Base-by-base conservation (phyloP, 2,797 vertebrate species). In the Karalla daura region DNA sequence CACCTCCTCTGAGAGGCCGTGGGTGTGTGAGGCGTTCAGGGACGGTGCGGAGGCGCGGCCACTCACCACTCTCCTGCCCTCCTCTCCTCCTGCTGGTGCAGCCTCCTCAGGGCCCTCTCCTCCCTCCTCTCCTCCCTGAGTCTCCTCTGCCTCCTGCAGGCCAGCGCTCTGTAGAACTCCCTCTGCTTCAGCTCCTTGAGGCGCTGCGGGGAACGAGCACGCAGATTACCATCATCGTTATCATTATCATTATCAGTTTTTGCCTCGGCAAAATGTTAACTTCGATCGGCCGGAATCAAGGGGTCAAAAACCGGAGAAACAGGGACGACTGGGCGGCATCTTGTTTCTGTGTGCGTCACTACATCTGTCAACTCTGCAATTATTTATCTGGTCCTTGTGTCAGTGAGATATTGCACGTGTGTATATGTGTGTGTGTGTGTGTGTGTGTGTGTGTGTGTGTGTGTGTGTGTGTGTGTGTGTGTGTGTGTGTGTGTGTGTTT, bases 101-200 rank as follows among this genome's bases (percentile, higher is more conserved):
- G 65, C 40, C 77, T 86, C 80, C 78, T 86, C 56, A 84, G 76
- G 2, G 36, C 66, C 25, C 76, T 23, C 70, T 80, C 84, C 67
- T 85, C 86, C 18, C 77, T 72, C 64, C 33, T 80, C 80, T 88
- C 87, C 80, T 89, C 89, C 71, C 75, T 67, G 59, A 78, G 83
- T 32, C 76, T 86, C 77, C 88, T 86, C 70, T 88, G 81, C 76
- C 88, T 86, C 76, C 91, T 87, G 84, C 78, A 90, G 77, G 86
- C 77, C 81, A 90, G 17, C 27, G 83, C 85, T 70, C 91, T 58
- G 86, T 85, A 88, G 17, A 92, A 92, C 78, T 92, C 91, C 79
- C 91, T 81, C 71, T 92, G 91, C 10, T 88, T 90, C 67, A 92
- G 86, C 70, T 92, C 91, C 83, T 92, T 92, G 53, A 92, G 85